phyloP scores from a whole-genome alignment of 30 jellyfish, hydroid and myxozoan genomes.

The Hydractinia symbiolongicarpus region DNA sequence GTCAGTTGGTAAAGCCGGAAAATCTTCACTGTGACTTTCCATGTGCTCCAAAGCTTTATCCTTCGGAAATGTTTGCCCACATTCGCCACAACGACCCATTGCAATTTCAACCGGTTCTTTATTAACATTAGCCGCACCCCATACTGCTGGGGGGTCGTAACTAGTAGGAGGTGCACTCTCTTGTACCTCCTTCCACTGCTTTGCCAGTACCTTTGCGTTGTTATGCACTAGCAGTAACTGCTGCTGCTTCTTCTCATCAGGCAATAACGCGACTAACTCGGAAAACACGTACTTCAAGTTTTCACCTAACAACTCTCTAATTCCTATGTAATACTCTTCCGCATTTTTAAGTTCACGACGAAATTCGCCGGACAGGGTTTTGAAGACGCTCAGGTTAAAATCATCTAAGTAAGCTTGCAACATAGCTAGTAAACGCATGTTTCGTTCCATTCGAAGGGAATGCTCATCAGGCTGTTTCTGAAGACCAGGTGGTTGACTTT shows the following conservation, averaged over 20 bases:
- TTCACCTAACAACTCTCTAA: slow-evolving; percentile 41
- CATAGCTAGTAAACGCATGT: slow-evolving; percentile 47
- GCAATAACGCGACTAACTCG: slow-evolving; percentile 83
- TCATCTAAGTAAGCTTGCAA: slow-evolving; percentile 39
- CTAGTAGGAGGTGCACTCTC: neutral
- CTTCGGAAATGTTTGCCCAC: slow-evolving; percentile 45
- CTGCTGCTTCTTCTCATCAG: slow-evolving; percentile 64
- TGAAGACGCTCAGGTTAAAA: slow-evolving; percentile 42
- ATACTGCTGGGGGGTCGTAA: slow-evolving; percentile 11
- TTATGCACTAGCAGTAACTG: slow-evolving; percentile 52
- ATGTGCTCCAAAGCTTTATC: slow-evolving; percentile 46
- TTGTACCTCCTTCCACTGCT: slow-evolving; percentile 1
- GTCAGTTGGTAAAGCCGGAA: slow-evolving; percentile 77
- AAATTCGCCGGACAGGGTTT: slow-evolving; percentile 66
- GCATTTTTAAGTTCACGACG: slow-evolving; percentile 63
- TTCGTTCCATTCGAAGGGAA: slow-evolving; percentile 44
- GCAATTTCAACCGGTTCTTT: neutral
- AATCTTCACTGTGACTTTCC: slow-evolving; percentile 61
- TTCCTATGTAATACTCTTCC: slow-evolving; percentile 42
- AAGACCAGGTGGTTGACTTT: slow-evolving; percentile 46
- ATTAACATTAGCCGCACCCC: slow-evolving; percentile 16
- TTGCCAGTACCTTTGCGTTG: neutral
- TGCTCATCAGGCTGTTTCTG: slow-evolving; percentile 1
- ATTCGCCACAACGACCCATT: slow-evolving; percentile 23
- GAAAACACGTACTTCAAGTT: slow-evolving; percentile 58